Conservation (phyloP, 2,888 invertebrate species). For the Plemyria rubiginata region DNA sequence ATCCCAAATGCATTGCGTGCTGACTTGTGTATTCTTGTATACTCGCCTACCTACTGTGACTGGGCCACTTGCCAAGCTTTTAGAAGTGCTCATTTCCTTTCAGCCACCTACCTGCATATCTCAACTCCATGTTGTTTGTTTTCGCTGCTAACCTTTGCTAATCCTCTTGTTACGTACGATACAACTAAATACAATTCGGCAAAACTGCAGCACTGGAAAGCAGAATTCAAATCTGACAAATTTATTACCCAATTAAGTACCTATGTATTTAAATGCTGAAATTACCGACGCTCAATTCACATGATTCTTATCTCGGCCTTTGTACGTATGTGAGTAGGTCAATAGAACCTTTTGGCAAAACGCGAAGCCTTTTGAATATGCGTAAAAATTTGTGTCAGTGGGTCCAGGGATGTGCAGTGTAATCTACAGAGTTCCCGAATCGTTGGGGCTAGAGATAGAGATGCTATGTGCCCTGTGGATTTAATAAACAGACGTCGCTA, state of each 20-base stretch:
- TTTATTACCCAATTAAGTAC: conserved; percentile 11
- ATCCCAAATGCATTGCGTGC: conserved; percentile 39
- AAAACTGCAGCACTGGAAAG: conserved; percentile 7
- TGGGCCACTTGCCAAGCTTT: conserved; percentile 46
- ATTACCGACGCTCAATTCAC: conserved; percentile 36
- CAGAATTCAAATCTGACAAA: neutral
- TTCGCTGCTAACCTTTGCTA: neutral
- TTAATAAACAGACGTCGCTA: conserved; percentile 3
- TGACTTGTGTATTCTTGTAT: conserved; percentile 34
- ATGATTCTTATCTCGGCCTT: conserved; percentile 40
- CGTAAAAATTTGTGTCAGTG: conserved; percentile 30
- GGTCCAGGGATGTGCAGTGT: conserved; percentile 23
- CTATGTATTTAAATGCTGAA: conserved; percentile 14
- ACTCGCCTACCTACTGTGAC: conserved; percentile 14
- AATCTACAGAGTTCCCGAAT: neutral
- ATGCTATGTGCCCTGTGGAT: neutral
- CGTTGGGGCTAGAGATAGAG: neutral
- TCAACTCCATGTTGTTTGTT: conserved; percentile 12
- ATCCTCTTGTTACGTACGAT: too few species aligned
- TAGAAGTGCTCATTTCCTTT: conserved; percentile 34
- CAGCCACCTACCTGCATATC: conserved; percentile 16
- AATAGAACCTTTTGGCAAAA: conserved; percentile 48
- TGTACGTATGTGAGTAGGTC: conserved; percentile 46
- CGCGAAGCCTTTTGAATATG: conserved; percentile 43
- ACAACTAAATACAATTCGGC: too few species aligned